Evolutionary conservation across 2,113 vertebrate species (phyloP).

Genomic region (Columba janthina): DNA sequence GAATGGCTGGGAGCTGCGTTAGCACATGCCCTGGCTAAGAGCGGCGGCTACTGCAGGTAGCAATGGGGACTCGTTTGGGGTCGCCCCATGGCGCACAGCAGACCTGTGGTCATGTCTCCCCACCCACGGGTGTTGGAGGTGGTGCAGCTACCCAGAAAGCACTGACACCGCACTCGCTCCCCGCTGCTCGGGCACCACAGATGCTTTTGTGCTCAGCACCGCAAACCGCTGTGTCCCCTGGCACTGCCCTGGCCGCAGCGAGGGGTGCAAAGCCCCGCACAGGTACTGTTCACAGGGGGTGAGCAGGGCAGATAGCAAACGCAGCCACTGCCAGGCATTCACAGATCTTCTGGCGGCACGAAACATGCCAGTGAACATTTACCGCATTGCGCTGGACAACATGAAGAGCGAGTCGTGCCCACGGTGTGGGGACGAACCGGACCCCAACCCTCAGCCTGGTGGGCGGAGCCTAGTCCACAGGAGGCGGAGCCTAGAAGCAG

Average conservation of each 20-base stretch:
- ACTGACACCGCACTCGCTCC: rapidly evolving
- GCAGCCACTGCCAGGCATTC: rapidly evolving
- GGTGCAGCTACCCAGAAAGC: rapidly evolving
- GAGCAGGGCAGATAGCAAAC: background rate
- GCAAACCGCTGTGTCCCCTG: background rate
- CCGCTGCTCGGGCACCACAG: background rate
- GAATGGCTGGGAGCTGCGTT: rapidly evolving
- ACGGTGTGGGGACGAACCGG: no score
- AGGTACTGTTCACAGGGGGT: rapidly evolving
- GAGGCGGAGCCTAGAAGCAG: background rate
- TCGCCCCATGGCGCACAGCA: rapidly evolving
- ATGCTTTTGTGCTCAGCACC: background rate
- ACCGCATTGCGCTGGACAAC: no score
- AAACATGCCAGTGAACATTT: no score
- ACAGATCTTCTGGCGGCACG: rapidly evolving
- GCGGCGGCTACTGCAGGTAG: background rate
- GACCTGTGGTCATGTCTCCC: rapidly evolving
- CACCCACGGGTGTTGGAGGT: rapidly evolving
- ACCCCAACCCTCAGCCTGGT: no score
- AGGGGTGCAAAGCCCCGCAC: background rate
- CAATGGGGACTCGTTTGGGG: rapidly evolving
- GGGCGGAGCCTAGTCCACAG: background rate
- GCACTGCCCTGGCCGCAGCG: background rate
- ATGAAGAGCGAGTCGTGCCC: no score
- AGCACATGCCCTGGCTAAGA: rapidly evolving